Evolutionary conservation across 1,140 invertebrate species (phyloP), one percentile per base, ranked within the genome.

Genomic region (Episyrphus balteatus): DNA sequence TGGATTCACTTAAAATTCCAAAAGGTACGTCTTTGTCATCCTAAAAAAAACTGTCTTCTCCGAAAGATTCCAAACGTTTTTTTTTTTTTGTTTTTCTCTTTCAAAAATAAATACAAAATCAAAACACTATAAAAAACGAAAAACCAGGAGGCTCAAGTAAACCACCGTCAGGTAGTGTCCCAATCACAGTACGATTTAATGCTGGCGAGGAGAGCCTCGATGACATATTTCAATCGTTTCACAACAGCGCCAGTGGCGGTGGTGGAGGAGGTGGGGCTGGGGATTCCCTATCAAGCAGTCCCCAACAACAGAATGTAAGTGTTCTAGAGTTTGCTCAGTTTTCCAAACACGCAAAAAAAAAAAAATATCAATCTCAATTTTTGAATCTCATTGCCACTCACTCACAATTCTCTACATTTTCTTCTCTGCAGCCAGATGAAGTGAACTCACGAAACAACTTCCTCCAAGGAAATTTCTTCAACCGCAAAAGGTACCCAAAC

Each of bases 131-230:
- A 26, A 47, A 41, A 17, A 18, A 36, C 26, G 42, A 33, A 30
- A 19, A 10, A 37, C 44, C 8, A n/a, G 43, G 38, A n/a, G 45
- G 44, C 18, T 33, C 46, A 43, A 49, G 52, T 17, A 60, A 61
- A 43, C 45, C 62, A 14, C 56, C 62, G 14, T 55, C 54, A 51
- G 14, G 34, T 36, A 65, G 51, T 42, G 54, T 62, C n/a, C 62
- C 62, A 26, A 65, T 66, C 37, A 53, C 62, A 7, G 62, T 66
- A 30, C 59, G 62, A 38, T 66, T 66, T 42, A 66, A 66, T 57
- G 62, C 62, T 53, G 64, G 62, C 41, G 60, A 66, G 51, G 62
- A 66, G 48, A 62, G 60, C n/a, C 53, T 65, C 18, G 62, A 62
- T 43, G 62, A 62, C 41, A 59, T 65, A 32, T 56, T 65, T 46